A percentile compares a stretch with the other conserved stretches of the same genome.
Evolutionary conservation across 2,113 vertebrate genomes (phyloP).

Genomic region (Callopanchax toddi): DNA sequence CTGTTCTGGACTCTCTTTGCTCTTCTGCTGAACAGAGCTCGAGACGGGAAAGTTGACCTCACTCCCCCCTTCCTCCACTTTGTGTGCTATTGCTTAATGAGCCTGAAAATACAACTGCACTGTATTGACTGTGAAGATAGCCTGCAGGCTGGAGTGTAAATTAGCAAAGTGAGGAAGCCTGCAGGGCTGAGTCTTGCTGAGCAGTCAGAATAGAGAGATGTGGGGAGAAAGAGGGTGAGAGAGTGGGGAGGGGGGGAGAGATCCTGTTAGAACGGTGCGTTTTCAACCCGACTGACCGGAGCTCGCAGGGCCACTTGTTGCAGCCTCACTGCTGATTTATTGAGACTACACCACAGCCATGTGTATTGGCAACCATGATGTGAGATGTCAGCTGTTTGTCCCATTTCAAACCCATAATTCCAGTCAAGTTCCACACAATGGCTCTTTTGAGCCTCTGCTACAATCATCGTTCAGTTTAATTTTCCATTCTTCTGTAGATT

Average conservation of each 20-base stretch:
- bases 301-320: slow-evolving; percentile 64
- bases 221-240: slow-evolving; percentile 48
- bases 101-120: slow-evolving; percentile 85
- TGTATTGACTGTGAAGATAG: slow-evolving; percentile 81
- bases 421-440: slow-evolving; percentile 60
- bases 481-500: slow-evolving; percentile 69
- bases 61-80: slow-evolving; percentile 8
- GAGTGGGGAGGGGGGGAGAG: slow-evolving; percentile 62
- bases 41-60: slow-evolving; percentile 59
- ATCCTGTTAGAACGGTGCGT: slow-evolving; percentile 64
- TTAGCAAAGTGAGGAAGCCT: slow-evolving; percentile 79
- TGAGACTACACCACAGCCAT: slow-evolving; percentile 31
- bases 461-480: slow-evolving; percentile 76
- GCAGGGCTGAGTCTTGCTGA: slow-evolving; percentile 80
- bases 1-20: slow-evolving; percentile 30
- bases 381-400: slow-evolving; percentile 65
- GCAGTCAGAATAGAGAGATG: slow-evolving; percentile 65
- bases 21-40: slow-evolving; percentile 35
- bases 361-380: slow-evolving; percentile 46
- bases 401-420: slow-evolving; percentile 66
- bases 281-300: slow-evolving; percentile 41
- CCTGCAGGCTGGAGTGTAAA: slow-evolving; percentile 81
- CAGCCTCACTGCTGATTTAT: slow-evolving; percentile 38
- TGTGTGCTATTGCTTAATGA: slow-evolving; percentile 81
- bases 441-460: slow-evolving; percentile 54